Evolutionary conservation across 2,113 vertebrate species (phyloP), one percentile per base, ranked within the genome.

Genomic region (Phocoena sinus): DNA sequence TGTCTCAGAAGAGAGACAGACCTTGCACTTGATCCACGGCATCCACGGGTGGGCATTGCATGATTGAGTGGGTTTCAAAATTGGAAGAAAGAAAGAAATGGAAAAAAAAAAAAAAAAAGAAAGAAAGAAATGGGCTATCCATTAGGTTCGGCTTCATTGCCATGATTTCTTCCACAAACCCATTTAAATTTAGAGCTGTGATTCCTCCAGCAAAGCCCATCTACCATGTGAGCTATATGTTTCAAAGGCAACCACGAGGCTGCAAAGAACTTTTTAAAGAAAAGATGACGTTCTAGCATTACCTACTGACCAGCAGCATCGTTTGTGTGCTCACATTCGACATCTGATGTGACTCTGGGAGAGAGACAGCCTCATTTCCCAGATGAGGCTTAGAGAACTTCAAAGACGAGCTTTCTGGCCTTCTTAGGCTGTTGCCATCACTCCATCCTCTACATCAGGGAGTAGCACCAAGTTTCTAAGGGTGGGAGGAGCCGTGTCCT

Each of bases 401-500:
- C 47, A 21, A 3, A 13, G 26, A 18, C 12, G 26, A 56, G 58
- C n/a, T 6, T 41, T 17, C 17, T 1, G 26, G 53, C 7, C 65
- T 81, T 38, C 41, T 26, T 12, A 28, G 26, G 60, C 47, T 28
- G 4, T 9, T 14, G 47, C 23, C 68, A 18, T 6, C 12, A 2
- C 33, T 31, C 7, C 6, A 15, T 12, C 26, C 18, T n/a, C 53
- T 33, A 23, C 25, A 14, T 8, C 0, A 0, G 58, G 31, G 18
- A 70, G 36, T 0, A 56, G 11, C 7, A 13, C 0, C 14, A 14
- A 8, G 50, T 6, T 20, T 21, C 3, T 10, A 17, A 47, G 60
- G 5, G 7, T 5, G 31, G 13, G 33, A 60, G 15, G 60, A 77
- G 1, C 25, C 9, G 0, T 28, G 26, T 26, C 5, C 8, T 38